Base-by-base conservation (phyloP, 30 jellyfish, hydroid and myxozoan genomes). In the Catostylus mosaicus region DNA sequence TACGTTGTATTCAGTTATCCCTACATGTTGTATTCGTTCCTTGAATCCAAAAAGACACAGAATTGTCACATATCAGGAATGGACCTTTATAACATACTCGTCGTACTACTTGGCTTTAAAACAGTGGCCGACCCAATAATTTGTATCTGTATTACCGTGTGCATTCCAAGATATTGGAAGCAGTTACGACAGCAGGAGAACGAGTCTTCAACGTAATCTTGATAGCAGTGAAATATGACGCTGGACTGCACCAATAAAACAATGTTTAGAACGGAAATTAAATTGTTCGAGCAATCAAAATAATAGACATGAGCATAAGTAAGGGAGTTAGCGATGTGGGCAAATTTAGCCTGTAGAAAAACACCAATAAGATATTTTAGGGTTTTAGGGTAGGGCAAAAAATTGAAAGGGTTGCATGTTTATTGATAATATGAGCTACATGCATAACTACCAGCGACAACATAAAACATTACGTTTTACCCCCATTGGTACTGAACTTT, bases 71-170 rank as follows among this genome's bases (percentile, higher is more conserved):
- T 67, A 10, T 29, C 77, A 57, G 68, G 67, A 20, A 32, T 29
- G 30, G 67, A 35, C n/a, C 29, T 60, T 30, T 77, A 77, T 32
- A 77, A 56, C 51, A 46, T 59, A 8, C 47, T 77, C 19, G 76
- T 77, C 33, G 18, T 52, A 43, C 33, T 77, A 0, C 52, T 77
- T 33, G 88, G 67, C 22, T 35, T 60, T 35, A 77, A 77, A 68
- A 77, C 88, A 38, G 76, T 56, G 46, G 78, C 68, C 9, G 88
- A 77, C 29, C 88, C 88, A 32, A 18, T 77, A 36, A 24, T 57
- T 36, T 77, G 78, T 46, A 57, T 77, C 7, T 57, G 65, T 67
- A 37, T 27, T 22, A 77, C 40, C 30, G 32, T 57, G 16, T 77
- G 77, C 57, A 23, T 77, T 12, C 88, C 88, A 38, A 33, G 26